Base-by-base conservation (phyloP, 2,888 invertebrate species). In the Thera obeliscata region DNA sequence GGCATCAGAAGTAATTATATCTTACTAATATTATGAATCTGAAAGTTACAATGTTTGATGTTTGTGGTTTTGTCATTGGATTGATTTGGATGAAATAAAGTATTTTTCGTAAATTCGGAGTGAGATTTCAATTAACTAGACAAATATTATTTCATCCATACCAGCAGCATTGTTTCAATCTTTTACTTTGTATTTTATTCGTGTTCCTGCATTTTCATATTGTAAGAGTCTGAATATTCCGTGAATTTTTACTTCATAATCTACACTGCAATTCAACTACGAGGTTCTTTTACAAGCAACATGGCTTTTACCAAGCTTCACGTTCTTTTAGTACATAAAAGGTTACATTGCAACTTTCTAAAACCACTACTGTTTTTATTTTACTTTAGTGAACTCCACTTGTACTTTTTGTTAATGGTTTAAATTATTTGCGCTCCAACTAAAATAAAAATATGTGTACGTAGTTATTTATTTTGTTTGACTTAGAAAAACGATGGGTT, bases 211-310 rank as follows among this genome's bases (percentile, higher is more conserved):
- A 41, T 38, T 54, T 50, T 59, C 8, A 11, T 43, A 33, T 60
- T 60, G 49, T 12, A 62, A 56, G 3, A 36, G 38, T 55, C n/a
- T 36, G 35, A 41, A 43, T 22, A 62, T 22, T 43, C 7, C 2
- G 7, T 41, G 41, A 60, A 50, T 54, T 36, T 61, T 61, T 52
- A 61, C 43, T 52, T 52, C 2, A 8, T 33, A 52, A 5, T 22
- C 1, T 43, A 22, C 56, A 38, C 49, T 56, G 56, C 63, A 50
- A 52, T 52, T 57, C 57, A 57, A 57, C 38, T 41, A 49, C 4
- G 49, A 57, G 50, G 9, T 63, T 50, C 50, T 64, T 64, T 57
- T 12, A 52, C 43, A 52, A 41, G 33, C 52, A 58, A 12, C 63
- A 50, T 56, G 43, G 35, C 33, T 43, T 63, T 56, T 63, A 57